These are phyloP conservation scores for Eumacrocentrus americanus DNA, from an alignment of 2,888 invertebrate species.

Conservation along the genomic window DNA sequence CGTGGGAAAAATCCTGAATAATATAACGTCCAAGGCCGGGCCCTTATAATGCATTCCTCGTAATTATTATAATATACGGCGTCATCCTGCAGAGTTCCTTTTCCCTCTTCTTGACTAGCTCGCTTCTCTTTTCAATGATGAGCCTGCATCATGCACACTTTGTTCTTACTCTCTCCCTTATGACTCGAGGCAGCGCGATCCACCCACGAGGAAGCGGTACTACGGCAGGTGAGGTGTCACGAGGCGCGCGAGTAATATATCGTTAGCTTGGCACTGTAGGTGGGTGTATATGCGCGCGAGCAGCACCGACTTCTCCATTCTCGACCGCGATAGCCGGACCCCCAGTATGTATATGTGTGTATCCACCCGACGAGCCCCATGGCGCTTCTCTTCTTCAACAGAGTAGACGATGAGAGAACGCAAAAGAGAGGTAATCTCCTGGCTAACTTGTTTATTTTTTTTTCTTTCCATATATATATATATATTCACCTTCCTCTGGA, in stretches of 20 bases:
- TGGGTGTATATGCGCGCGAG: slow-evolving; percentile 46
- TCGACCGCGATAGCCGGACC: slow-evolving; percentile 25
- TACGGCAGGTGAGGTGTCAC: slow-evolving; percentile 61
- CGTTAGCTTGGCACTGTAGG: slow-evolving; percentile 46
- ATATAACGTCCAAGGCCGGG: neutral
- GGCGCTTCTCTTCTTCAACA: slow-evolving; percentile 44
- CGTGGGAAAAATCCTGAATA: neutral
- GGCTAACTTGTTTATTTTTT: too few relatives aligned
- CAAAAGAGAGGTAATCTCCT: too few relatives aligned
- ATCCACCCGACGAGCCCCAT: slow-evolving; percentile 44
- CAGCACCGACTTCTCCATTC: slow-evolving; percentile 23
- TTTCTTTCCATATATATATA: slow-evolving; percentile 5
- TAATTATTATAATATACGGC: slow-evolving; percentile 24
- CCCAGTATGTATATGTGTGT: slow-evolving; percentile 23
- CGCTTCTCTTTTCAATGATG: slow-evolving; percentile 18
- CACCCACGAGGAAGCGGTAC: slow-evolving; percentile 59
- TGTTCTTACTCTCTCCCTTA: slow-evolving; percentile 32
- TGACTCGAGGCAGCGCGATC: slow-evolving; percentile 45
- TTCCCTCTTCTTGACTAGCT: slow-evolving; percentile 6
- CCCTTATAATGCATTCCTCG: slow-evolving; percentile 14
- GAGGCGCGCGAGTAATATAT: slow-evolving; percentile 60
- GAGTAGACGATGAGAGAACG: slow-evolving; percentile 25
- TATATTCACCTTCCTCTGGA: too few relatives aligned
- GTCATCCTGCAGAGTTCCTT: slow-evolving; percentile 17
- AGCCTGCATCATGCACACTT: slow-evolving; percentile 40